Evolutionary conservation across 2,797 vertebrate species (phyloP), one percentile per base, ranked within the genome.

Genomic region (Anguilla obscura): DNA sequence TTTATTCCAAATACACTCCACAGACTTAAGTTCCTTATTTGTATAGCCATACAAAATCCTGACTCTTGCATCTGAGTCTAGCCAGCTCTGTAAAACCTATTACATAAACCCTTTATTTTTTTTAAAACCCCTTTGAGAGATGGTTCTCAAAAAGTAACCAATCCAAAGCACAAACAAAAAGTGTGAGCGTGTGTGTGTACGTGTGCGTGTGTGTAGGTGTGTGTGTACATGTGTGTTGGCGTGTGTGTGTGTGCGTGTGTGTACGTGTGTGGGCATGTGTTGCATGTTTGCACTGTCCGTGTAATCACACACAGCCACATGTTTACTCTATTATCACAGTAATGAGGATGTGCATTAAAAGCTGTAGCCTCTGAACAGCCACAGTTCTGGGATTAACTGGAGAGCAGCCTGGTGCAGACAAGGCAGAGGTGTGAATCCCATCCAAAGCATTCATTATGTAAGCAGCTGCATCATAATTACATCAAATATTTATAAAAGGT

Each of bases 401-500:
- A 74, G 27, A 8, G 4, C 27, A 74, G 30, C 27, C 8, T 33
- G 27, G 9, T 74, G 9, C 27, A 74, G 69, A 12, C 30, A 33
- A 30, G 69, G 8, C 69, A 33, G 16, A 33, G 27, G 24, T 74
- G 27, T 74, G 69, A 4, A 74, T 74, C n/a, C 27, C 27, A 10
- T 33, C 27, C 69, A 74, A 30, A 74, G 27, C 27, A 74, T 76
- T 40, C 10, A 76, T 76, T 36, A 76, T 76, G 71, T 76, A 40
- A 76, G 3, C 71, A 36, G 71, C 33, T 40, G 33, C 30, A 76
- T 76, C 33, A 21, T 76, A 76, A 76, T 76, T 40, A 36, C 16
- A 76, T 76, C 33, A 76, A 76, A 76, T 76, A 76, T 76, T 76
- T 10, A 76, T 33, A 8, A 69, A 27, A 21, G 58, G 66, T 71